phyloP scores from a whole-genome alignment of 2,113 vertebrate genomes.

The Pycnonotus jocosus region DNA sequence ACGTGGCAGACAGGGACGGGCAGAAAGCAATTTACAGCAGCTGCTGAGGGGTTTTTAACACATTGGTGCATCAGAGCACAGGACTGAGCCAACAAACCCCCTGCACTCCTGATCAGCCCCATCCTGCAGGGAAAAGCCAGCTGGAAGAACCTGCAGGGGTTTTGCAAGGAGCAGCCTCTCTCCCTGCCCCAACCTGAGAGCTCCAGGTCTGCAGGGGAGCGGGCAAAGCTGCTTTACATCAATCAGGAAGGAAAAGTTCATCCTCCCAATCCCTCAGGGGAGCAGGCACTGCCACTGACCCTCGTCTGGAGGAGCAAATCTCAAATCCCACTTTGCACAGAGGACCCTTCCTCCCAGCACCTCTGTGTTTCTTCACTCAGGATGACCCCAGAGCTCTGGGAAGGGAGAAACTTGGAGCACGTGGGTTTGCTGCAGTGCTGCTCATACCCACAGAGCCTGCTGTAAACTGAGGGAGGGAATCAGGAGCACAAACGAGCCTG shows the following conservation, averaged over 20 bases:
- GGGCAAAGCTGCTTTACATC: not conserved
- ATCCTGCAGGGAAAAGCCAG: not conserved
- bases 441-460: not conserved
- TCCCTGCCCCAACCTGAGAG: not conserved
- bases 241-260: not conserved
- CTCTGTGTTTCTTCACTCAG: not conserved
- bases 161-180: not conserved
- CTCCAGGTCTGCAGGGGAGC: not conserved
- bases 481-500: not conserved
- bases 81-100: not conserved
- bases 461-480: not conserved
- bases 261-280: fast-evolving
- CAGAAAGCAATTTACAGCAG: not conserved
- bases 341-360: not conserved
- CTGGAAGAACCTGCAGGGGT: not conserved
- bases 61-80: not conserved
- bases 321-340: not conserved
- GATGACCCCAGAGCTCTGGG: not conserved
- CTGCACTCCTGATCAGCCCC: not conserved
- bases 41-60: not conserved
- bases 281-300: not conserved
- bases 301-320: not conserved
- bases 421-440: conserved; percentile 2
- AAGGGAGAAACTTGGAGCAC: not conserved
- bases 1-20: not conserved